These are phyloP conservation scores for Progne subis DNA, from an alignment of 2,113 vertebrate genomes.

Conservation along the genomic window DNA sequence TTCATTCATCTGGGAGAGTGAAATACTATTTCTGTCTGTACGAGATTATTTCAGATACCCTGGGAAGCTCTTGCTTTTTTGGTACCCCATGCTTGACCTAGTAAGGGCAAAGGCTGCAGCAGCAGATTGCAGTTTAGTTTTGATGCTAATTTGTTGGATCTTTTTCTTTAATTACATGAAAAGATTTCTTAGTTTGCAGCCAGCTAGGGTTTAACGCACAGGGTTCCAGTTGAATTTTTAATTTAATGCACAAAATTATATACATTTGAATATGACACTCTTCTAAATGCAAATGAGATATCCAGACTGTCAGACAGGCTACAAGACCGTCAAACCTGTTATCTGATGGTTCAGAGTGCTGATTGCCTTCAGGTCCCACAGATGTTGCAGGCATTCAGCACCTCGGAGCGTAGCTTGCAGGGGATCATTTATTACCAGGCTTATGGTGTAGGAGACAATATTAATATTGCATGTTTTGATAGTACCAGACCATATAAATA, in stretches of 20 bases:
- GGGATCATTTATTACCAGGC: neutral
- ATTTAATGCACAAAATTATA: conserved; percentile 9
- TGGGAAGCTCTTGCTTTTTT: neutral
- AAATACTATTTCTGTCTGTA: neutral
- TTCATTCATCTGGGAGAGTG: neutral
- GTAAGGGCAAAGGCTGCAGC: conserved; percentile 6
- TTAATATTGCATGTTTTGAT: neutral
- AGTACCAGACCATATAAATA: neutral
- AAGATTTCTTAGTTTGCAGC: neutral
- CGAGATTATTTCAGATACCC: neutral
- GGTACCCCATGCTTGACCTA: neutral
- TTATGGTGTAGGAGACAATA: neutral
- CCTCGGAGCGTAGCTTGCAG: neutral
- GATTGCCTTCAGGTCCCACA: conserved; percentile 2
- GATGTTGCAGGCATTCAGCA: conserved; percentile 1
- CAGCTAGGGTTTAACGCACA: neutral
- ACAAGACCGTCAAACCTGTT: conserved; percentile 33
- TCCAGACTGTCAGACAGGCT: conserved; percentile 49
- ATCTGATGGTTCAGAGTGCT: neutral
- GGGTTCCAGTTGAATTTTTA: neutral
- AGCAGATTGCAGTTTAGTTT: neutral
- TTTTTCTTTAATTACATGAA: neutral
- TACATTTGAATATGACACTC: conserved; percentile 16
- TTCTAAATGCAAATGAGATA: conserved; percentile 13
- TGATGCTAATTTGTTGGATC: neutral